Base-by-base conservation (phyloP, 2,888 invertebrate species). In the Cataglyphis rosenhaueri region DNA sequence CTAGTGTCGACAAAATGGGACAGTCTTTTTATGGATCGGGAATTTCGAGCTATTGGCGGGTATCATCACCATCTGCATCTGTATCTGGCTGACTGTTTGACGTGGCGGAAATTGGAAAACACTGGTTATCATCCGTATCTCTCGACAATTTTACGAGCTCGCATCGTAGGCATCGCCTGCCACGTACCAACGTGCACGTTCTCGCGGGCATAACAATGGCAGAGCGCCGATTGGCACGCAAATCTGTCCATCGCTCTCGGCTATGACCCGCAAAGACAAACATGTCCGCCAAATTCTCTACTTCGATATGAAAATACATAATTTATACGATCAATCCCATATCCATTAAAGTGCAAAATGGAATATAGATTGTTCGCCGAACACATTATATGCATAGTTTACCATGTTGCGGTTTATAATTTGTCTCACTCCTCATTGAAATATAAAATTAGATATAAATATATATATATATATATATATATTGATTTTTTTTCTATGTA, bases 41-140 rank as follows among this genome's bases (percentile, higher is more conserved):
- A 82, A 86, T 88, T 78, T 66, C 71, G 32, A 52, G 41, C 48
- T 57, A 83, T 84, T 83, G 84, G 78, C 68, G 81, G 61, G 66
- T 85, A 88, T 86, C 85, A 85, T 84, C 81, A 84, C 70, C 84
- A 86, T 86, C 75, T 68, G 57, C 35, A 78, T 44, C 82, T 79
- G 70, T 75, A 75, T 81, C 81, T 75, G 76, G 55, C 83, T 61
- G 57, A 65, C 61, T 75, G 85, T 86, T 89, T 79, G 82, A 76
- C 85, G 74, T 59, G 66, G 59, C 88, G 91, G 91, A 91, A 91
- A 91, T 91, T 90, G 90, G 88, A 92, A 91, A 91, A 91, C 90
- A 90, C 87, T 87, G 88, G 76, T 83, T 86, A 90, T 89, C 89
- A 86, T 52, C 44, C 65, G 84, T 83, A 90, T 90, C 87, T 86